Conservation (phyloP, 1,140 invertebrate species). For the Pentalonia nigronervosa region DNA sequence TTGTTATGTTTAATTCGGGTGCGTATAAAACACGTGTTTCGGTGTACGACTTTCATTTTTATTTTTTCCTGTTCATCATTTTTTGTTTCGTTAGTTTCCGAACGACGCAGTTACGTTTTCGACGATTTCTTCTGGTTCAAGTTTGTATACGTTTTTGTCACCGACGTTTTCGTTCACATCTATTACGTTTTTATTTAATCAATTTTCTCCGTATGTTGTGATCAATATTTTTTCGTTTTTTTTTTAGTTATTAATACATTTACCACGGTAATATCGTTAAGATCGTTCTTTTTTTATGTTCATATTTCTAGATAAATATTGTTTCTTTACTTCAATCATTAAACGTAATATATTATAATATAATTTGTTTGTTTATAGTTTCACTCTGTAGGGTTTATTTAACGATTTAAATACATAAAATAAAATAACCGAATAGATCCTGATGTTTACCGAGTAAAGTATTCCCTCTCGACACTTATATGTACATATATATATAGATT, state of each 20-base stretch:
- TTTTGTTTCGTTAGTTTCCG: conserved; percentile 55
- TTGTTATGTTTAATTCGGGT: background rate
- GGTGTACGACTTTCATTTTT: conserved; percentile 21
- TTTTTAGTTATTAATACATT: conserved; percentile 34
- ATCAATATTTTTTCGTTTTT: conserved; percentile 20
- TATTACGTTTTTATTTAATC: background rate
- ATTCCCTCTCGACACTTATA: background rate
- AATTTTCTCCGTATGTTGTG: conserved; percentile 26
- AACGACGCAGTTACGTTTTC: conserved; percentile 35
- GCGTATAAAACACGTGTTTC: background rate
- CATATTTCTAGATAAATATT: conserved; percentile 23
- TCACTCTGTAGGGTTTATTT: background rate
- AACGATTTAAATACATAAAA: conserved; percentile 6
- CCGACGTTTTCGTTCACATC: background rate
- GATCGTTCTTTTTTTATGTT: conserved; percentile 27
- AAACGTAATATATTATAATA: conserved; percentile 4
- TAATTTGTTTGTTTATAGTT: conserved; percentile 2
- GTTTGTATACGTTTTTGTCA: background rate
- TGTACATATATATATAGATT: conserved; percentile 42
- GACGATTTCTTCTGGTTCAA: conserved; percentile 37
- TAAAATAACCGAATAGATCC: background rate
- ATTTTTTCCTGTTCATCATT: conserved; percentile 36
- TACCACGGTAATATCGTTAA: background rate
- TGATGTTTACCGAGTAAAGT: conserved; percentile 51
- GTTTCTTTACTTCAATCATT: conserved; percentile 35